Conservation (phyloP, 2,888 invertebrate genomes). For the Archips xylosteana region DNA sequence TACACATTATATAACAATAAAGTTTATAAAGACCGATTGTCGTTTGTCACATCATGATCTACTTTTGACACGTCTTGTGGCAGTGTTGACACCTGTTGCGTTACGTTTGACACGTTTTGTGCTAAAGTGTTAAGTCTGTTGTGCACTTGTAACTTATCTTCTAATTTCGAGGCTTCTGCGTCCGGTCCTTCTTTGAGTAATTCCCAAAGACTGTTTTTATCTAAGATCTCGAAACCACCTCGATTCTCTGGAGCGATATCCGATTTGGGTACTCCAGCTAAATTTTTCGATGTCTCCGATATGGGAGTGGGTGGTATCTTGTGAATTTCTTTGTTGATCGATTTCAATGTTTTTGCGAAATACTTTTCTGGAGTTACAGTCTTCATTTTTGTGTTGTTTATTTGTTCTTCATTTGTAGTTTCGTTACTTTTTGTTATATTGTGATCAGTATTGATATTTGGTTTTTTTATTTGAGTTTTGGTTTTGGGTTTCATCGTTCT, state of each 20-base stretch:
- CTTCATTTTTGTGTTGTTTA: conserved; percentile 68
- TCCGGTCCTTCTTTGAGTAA: conserved; percentile 85
- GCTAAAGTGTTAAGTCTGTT: conserved; percentile 67
- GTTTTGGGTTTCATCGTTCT: conserved; percentile 77
- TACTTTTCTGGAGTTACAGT: conserved; percentile 56
- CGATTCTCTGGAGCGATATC: conserved; percentile 80
- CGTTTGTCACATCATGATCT: conserved; percentile 46
- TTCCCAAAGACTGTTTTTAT: conserved; percentile 87
- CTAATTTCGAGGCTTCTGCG: conserved; percentile 65
- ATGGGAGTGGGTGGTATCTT: conserved; percentile 78
- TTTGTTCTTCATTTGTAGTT: conserved; percentile 50
- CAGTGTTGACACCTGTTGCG: conserved; percentile 30
- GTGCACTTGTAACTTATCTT: conserved; percentile 70
- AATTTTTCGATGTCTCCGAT: conserved; percentile 79
- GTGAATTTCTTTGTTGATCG: conserved; percentile 82
- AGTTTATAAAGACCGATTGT: conserved; percentile 80
- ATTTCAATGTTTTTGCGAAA: conserved; percentile 69
- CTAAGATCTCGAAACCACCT: conserved; percentile 84
- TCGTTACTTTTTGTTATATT: conserved; percentile 55
- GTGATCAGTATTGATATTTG: conserved; percentile 51
- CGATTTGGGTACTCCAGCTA: conserved; percentile 62
- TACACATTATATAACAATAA: conserved; percentile 78
- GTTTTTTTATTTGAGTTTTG: conserved; percentile 73
- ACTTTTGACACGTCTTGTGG: conserved; percentile 36
- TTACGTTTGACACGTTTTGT: conserved; percentile 61